Evolutionary conservation across 2,888 invertebrate species (phyloP), one percentile per base, ranked within the genome.

Genomic region (Trachelus tabidus): DNA sequence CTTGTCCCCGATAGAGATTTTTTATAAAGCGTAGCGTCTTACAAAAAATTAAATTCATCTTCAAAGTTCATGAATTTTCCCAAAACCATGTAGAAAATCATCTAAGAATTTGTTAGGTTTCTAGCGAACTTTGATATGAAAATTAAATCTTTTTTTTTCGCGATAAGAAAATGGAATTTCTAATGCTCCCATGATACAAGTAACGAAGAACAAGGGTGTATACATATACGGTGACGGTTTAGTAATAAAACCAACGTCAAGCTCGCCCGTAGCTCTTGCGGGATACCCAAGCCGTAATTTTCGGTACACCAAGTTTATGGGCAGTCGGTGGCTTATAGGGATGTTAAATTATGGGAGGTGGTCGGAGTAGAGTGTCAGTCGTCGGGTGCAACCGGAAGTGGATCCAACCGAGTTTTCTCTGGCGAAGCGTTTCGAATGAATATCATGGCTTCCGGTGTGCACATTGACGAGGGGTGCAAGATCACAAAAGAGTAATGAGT

Each of bases 241-340:
- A 56, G 40, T 9, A 23, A 23, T 56, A 56, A 56, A 56, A 23
- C 23, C 23, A 15, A 15, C 40, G 6, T 56, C 40, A 23, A 6
- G 40, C 1, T 56, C 40, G 40, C 15, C 23, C 2, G 6, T 56
- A 56, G 80, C 84, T 85, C 86, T 85, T 85, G 85, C 81, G 81
- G 84, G 81, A 84, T 85, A 80, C 77, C 75, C 23, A 80, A 75
- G 81, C 85, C 85, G 86, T 88, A 87, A 89, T 88, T 88, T 87
- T 87, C 87, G 87, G 84, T 86, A 85, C 84, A 86, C 83, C 84
- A 81, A 84, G 82, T 89, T 89, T 88, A 89, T 84, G 84, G 86
- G 85, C 83, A 80, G 35, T 81, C 75, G 81, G 81, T 77, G 81
- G 81, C 80, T 80, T 80, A 81, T 78, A 80, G 79, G 83, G 83